Evolutionary conservation across 2,113 vertebrate genomes (phyloP).

Genomic region (Caranx ignobilis): DNA sequence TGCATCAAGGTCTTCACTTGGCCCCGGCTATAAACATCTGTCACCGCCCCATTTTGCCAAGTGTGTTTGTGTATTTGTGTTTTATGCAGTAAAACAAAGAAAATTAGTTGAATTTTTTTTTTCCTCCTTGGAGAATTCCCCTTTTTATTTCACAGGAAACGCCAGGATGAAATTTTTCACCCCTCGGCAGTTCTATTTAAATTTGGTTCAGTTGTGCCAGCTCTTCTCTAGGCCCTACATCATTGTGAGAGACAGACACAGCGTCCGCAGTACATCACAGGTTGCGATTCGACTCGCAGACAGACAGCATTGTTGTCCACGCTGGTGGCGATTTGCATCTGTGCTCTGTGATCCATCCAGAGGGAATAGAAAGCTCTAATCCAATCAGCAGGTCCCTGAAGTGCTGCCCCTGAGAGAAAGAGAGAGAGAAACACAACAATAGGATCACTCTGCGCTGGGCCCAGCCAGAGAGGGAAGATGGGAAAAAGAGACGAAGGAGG

Average conservation of each 20-base stretch:
- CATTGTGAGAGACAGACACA: constrained; percentile 31
- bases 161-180: background rate
- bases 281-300: constrained; percentile 60
- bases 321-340: constrained; percentile 88
- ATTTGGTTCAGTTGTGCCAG: background rate
- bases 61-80: constrained; percentile 15
- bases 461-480: constrained; percentile 34
- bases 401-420: constrained; percentile 89
- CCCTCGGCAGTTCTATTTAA: background rate
- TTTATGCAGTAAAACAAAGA: background rate
- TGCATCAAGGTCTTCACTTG: constrained; percentile 83
- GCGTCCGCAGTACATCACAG: constrained; percentile 28
- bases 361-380: constrained; percentile 98
- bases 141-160: constrained; percentile 6
- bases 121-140: background rate
- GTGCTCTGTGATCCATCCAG: constrained; percentile 92
- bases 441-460: constrained; percentile 82
- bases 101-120: constrained; percentile 41
- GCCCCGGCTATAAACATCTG: constrained; percentile 77
- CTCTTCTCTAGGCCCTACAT: background rate
- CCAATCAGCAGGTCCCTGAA: constrained; percentile 96
- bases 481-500: constrained; percentile 39
- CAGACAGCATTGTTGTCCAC: constrained; percentile 72
- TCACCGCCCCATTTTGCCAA: constrained; percentile 17
- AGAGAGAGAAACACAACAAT: constrained; percentile 81